Evolutionary conservation across 2,113 vertebrate genomes (phyloP).

Genomic region (Psittacula cyanocephala): DNA sequence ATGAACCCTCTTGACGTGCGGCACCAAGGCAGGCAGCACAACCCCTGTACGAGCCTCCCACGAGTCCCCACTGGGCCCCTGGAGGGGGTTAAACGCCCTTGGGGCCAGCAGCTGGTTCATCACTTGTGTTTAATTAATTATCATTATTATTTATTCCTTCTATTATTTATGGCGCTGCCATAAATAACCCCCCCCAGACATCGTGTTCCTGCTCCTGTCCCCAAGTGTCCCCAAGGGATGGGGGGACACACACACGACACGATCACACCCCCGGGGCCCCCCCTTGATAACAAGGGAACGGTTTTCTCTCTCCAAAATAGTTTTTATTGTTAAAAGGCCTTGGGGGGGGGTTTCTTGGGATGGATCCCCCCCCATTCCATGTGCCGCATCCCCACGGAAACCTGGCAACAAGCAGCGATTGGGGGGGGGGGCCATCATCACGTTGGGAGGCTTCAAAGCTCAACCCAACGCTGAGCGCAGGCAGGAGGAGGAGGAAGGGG

Average conservation of each 20-base stretch:
- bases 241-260: too few species aligned
- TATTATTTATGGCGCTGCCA: background rate
- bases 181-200: background rate
- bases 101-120: background rate
- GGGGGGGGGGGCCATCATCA: too few species aligned
- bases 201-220: background rate
- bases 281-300: background rate
- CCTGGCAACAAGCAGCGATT: background rate
- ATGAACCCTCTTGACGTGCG: accelerated
- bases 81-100: background rate
- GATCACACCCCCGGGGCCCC: too few species aligned
- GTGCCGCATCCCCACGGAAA: background rate
- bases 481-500: background rate
- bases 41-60: background rate
- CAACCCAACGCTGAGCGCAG: background rate
- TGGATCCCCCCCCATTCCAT: background rate
- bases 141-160: background rate
- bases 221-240: background rate
- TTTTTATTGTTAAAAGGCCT: slow-evolving; percentile 9
- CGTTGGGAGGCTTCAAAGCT: background rate
- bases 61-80: background rate
- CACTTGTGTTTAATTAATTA: background rate
- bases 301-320: slow-evolving; percentile 3
- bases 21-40: background rate
- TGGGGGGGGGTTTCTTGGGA: background rate